Evolutionary conservation across 1,140 invertebrate genomes (phyloP), one percentile per base, ranked within the genome.

Genomic region (Melanaphis sacchari): DNA sequence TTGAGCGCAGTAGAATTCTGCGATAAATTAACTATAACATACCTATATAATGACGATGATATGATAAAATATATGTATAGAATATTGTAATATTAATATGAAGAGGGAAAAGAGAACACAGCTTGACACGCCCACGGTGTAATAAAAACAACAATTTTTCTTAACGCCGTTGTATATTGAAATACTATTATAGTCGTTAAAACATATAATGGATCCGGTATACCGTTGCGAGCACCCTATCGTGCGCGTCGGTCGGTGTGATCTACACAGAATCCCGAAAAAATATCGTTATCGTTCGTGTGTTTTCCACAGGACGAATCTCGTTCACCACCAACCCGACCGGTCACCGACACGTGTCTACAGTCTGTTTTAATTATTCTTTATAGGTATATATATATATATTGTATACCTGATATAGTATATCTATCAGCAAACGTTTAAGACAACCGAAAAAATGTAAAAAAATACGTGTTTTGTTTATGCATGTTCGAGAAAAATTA

Each of bases 201-300:
- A 66, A 59, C 31, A 41, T 40, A 66, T 90, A 90, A 90, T 90
- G 89, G 89, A 90, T 90, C 89, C 54, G 52, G 89, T 90, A 90
- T 59, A 66, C 89, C 21, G 26, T 66, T 40, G 59, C 11, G 15
- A n/a, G 59, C 59, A 76, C 59, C 59, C 59, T 76, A 76, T 76
- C 11, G 59, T 54, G 40, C 52, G 18, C 31, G 89, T 31, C 59
- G 36, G 89, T 41, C 49, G 24, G 49, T 54, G 46, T n/a, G 89
- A 88, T 26, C 59, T 76, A n/a, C 15, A 41, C 18, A 36, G 52
- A 90, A 90, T 90, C 59, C 41, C 89, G 38, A 54, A 59, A 90
- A 90, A 90, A 41, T 59, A 90, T 66, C 31, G 38, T 90, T 90
- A 90, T 66, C 52, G 89, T 43, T 38, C 43, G n/a, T 38, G 9